Base-by-base conservation (phyloP, 1,140 invertebrate genomes). In the Macrobrachium rosenbergii region DNA sequence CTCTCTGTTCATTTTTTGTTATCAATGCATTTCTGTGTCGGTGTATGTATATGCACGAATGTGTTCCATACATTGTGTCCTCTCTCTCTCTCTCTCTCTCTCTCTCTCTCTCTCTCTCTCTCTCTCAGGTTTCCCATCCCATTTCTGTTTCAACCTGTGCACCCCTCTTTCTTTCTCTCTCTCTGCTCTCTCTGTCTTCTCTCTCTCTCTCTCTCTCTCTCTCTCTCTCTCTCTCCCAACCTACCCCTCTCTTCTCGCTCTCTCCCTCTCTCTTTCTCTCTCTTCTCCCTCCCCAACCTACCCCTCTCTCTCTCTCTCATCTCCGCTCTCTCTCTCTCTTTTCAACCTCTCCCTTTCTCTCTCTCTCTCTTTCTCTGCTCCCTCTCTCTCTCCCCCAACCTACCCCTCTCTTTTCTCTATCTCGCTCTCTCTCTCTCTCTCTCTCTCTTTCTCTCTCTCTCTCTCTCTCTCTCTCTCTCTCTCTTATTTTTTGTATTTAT, bases 111-210 rank as follows among this genome's bases (percentile, higher is more conserved):
- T 79, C 77, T 79, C 77, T 60, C 45, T 7, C 19, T 79, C 45
- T 60, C 16, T 59, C n/a, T 59, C 52, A 43, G 16, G 28, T 60
- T 23, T 58, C 59, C 77, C 19, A 17, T 2, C 45, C 23, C 45
- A 19, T 59, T 79, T 21, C 14, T 23, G 19, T 37, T 28, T 58
- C n/a, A n/a, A 43, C 43, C 3, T 76, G n/a, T n/a, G n/a, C n/a
- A 7, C 21, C 8, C 43, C 73, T 37, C 21, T 79, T 16, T 79
- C n/a, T 7, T 45, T 16, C 76, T 78, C 77, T 79, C 77, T 79
- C 28, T 59, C 23, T n/a, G 60, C 43, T 79, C 77, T 79, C 77
- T 79, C 77, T 79, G 12, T 78, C 76, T n/a, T 78, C 76, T 45
- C 21, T 76, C 21, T 76, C 21, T 76, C 21, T 76, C 21, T 45